These are phyloP conservation scores for Allobates femoralis DNA, from an alignment of 2,797 vertebrate species.

Conservation along the genomic window DNA sequence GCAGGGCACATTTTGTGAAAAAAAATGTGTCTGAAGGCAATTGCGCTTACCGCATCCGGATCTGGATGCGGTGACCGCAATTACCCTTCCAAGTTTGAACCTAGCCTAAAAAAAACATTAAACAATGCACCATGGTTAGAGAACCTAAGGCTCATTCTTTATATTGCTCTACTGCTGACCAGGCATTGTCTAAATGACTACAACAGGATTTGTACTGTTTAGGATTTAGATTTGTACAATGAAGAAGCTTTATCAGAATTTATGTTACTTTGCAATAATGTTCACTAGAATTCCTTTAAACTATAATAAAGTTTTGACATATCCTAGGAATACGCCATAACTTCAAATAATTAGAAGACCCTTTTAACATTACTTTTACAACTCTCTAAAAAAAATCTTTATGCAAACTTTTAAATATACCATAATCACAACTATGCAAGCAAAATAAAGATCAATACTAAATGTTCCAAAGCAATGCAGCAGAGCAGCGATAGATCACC, in stretches of 20 bases:
- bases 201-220: background rate
- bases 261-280: background rate
- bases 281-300: background rate
- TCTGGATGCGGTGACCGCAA: no score
- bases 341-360: background rate
- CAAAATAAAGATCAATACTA: slow-evolving; percentile 27
- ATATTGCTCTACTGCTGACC: no score
- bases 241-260: background rate
- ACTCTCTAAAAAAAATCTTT: background rate
- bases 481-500: slow-evolving; percentile 29
- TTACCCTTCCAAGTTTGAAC: no score
- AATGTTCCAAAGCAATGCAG: slow-evolving; percentile 30
- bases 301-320: background rate
- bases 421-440: background rate
- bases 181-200: no score
- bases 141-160: no score
- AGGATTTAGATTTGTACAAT: background rate
- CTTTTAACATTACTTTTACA: background rate
- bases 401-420: background rate
- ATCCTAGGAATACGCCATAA: background rate
- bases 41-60: no score
- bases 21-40: no score
- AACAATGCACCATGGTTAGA: no score
- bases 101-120: no score
- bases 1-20: no score